Evolutionary conservation across 2,113 vertebrate genomes (phyloP).

Genomic region (Cyprinodon variegatus): DNA sequence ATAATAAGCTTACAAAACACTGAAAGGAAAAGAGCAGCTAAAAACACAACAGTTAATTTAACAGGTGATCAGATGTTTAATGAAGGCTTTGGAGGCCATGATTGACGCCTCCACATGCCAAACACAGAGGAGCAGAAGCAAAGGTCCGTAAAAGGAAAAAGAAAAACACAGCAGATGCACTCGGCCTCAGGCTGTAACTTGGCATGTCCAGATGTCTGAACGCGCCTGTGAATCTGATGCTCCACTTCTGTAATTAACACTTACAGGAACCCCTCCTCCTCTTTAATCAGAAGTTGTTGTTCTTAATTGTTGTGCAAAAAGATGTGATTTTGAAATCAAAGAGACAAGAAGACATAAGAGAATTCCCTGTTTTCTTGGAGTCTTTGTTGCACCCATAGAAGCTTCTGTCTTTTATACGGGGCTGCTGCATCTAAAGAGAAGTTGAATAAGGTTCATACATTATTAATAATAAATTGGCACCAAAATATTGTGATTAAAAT

Average conservation of each 20-base stretch:
- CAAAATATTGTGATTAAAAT: neutral
- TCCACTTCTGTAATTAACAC: slow-evolving; percentile 40
- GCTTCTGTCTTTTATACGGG: neutral
- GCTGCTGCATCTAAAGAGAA: neutral
- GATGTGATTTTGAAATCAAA: slow-evolving; percentile 37
- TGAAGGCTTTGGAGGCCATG: slow-evolving; percentile 23
- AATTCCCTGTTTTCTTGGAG: neutral
- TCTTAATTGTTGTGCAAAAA: slow-evolving; percentile 3
- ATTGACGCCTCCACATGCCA: slow-evolving; percentile 35
- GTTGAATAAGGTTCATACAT: neutral
- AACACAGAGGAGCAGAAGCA: neutral
- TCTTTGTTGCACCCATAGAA: neutral
- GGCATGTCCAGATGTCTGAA: slow-evolving; percentile 21
- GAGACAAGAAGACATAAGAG: slow-evolving; percentile 1
- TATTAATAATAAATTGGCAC: neutral
- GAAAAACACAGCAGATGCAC: slow-evolving; percentile 1
- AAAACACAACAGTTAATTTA: slow-evolving; percentile 10
- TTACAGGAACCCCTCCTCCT: slow-evolving; percentile 17
- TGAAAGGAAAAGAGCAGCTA: neutral
- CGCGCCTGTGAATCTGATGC: slow-evolving; percentile 16
- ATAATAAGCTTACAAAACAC: neutral
- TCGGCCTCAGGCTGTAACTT: slow-evolving; percentile 21
- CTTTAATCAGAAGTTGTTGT: slow-evolving; percentile 21
- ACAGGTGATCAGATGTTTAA: slow-evolving; percentile 42
- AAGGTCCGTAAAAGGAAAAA: neutral